Percentiles rank a stretch among this genome's conserved stretches.
These are phyloP conservation scores for Mionectes olivaceus DNA, from an alignment of 2,797 vertebrate genomes.

Conservation along the genomic window DNA sequence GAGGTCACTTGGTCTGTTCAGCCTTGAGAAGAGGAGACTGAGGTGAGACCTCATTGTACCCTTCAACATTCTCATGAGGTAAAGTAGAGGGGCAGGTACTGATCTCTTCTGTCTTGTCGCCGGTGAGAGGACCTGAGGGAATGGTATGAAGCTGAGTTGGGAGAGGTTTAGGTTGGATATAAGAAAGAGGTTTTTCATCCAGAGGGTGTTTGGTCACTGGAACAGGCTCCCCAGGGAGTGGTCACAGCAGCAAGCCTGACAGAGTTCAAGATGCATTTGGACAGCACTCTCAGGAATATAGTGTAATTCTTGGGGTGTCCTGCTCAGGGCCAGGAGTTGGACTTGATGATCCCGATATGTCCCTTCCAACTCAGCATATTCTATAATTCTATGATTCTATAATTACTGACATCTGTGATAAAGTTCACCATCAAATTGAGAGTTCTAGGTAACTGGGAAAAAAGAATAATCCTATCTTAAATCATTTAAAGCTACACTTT, in stretches of 20 bases:
- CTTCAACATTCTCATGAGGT: not conserved
- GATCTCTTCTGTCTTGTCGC: not conserved
- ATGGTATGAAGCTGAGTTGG: not conserved
- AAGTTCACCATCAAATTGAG: not conserved
- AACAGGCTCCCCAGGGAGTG: not conserved
- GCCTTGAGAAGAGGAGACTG: not conserved
- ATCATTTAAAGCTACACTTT: not conserved
- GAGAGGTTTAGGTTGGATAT: not conserved
- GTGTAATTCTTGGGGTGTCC: not conserved
- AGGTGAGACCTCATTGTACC: not conserved
- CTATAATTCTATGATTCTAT: not conserved
- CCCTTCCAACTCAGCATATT: not conserved
- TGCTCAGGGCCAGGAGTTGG: not conserved
- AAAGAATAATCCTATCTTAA: not conserved
- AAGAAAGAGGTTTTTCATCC: not conserved
- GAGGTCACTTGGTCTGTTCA: not conserved
- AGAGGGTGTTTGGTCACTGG: not conserved
- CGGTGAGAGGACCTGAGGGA: not conserved
- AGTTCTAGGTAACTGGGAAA: not conserved
- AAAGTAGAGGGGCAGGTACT: not conserved
- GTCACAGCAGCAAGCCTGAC: not conserved
- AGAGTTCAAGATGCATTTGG: not conserved
- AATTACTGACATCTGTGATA: not conserved
- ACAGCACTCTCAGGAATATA: not conserved
- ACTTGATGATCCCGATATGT: accelerated